Conservation (phyloP, 1,140 invertebrate species). For the Orussus abietinus region DNA sequence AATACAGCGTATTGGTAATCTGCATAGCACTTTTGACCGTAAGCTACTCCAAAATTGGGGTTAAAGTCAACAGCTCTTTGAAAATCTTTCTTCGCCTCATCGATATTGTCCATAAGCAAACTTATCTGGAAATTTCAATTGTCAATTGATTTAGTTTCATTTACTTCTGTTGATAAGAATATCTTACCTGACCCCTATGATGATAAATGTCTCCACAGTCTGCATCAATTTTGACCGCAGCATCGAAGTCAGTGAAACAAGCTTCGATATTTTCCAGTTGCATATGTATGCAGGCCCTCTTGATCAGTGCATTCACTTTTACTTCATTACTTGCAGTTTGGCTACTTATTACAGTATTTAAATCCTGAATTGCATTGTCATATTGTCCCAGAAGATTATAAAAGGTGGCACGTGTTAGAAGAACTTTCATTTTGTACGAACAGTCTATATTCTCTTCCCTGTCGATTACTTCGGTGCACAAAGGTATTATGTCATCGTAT, state of each 20-base stretch:
- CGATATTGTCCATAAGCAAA: conserved; percentile 74
- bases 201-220: conserved; percentile 83
- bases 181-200: conserved; percentile 66
- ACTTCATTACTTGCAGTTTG: conserved; percentile 59
- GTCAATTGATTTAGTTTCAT: conserved; percentile 3
- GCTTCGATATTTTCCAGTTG: conserved; percentile 71
- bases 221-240: conserved; percentile 71
- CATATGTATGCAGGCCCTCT: conserved; percentile 77
- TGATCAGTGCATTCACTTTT: conserved; percentile 85
- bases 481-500: conserved; percentile 73
- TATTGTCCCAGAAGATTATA: conserved; percentile 71
- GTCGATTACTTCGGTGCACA: conserved; percentile 79
- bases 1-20: conserved; percentile 68
- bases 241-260: conserved; percentile 73
- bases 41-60: conserved; percentile 76
- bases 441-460: conserved; percentile 52
- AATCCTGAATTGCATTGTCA: conserved; percentile 68
- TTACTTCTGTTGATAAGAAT: conserved; percentile 9
- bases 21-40: conserved; percentile 83
- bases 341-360: conserved; percentile 62
- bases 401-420: conserved; percentile 79
- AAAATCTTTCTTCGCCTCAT: conserved; percentile 78
- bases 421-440: conserved; percentile 60
- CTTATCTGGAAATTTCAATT: conserved; percentile 65
- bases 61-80: conserved; percentile 76